Conservation (phyloP, 2,113 vertebrate genomes). For the Physeter macrocephalus region DNA sequence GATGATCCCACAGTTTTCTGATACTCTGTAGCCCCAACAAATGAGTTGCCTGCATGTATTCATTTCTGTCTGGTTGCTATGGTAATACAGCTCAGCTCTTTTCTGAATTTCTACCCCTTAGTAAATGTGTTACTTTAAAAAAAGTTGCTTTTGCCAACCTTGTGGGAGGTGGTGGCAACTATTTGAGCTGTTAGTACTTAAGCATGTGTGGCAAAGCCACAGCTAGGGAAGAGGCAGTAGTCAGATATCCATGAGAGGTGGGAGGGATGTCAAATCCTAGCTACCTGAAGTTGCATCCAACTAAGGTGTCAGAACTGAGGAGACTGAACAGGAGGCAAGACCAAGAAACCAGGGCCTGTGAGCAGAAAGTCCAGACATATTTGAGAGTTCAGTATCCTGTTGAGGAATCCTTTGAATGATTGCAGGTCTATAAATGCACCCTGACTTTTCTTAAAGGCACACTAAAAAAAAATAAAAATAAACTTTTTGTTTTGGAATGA, state of each 20-base stretch:
- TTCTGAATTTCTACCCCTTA: conserved; percentile 2
- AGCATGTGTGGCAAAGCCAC: neutral
- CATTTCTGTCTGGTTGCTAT: conserved; percentile 37
- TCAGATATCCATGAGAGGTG: neutral
- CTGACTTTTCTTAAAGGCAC: neutral
- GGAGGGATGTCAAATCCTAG: neutral
- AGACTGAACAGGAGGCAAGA: neutral
- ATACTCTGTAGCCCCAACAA: neutral
- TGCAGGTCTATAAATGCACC: neutral
- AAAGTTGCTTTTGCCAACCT: neutral
- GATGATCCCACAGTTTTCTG: neutral
- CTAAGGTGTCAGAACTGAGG: neutral
- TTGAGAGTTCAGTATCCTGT: neutral
- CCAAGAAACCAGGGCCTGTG: neutral
- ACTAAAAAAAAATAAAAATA: neutral
- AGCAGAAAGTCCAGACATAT: neutral
- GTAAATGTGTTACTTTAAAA: conserved; percentile 16
- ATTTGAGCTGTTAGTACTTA: neutral
- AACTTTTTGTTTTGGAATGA: neutral
- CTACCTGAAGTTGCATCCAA: neutral
- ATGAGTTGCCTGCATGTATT: neutral
- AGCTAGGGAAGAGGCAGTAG: neutral
- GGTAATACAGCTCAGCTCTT: conserved; percentile 25
- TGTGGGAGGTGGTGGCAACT: neutral
- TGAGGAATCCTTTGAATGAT: neutral